Percentiles rank a stretch among this genome's conserved stretches.
Conservation (phyloP, 2,797 vertebrate species). For the Tapirus indicus region DNA sequence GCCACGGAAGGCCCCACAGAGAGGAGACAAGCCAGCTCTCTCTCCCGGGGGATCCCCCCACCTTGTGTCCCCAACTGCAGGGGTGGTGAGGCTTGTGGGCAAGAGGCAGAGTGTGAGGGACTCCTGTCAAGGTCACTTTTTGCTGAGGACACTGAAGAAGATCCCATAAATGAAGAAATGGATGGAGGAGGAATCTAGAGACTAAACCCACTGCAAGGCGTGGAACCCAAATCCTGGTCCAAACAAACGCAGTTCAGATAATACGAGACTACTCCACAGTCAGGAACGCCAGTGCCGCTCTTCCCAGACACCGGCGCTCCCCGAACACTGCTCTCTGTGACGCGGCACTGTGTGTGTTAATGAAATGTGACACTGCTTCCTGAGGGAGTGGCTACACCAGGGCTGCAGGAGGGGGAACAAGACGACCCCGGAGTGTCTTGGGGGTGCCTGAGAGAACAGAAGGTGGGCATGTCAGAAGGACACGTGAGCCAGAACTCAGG, state of each 20-base stretch:
- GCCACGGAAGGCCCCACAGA: background rate
- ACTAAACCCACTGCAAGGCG: accelerated
- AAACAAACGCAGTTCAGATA: background rate
- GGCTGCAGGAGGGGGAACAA: too few relatives aligned
- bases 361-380: too few relatives aligned
- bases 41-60: background rate
- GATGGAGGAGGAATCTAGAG: background rate
- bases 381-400: background rate
- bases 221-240: background rate
- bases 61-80: background rate
- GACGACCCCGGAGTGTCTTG: accelerated
- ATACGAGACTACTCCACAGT: accelerated
- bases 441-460: background rate
- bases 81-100: background rate
- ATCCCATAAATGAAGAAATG: accelerated
- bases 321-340: background rate
- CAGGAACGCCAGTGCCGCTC: too few relatives aligned
- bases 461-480: accelerated
- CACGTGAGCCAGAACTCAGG: too few relatives aligned
- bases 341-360: too few relatives aligned
- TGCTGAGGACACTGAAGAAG: background rate
- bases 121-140: background rate
- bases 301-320: too few relatives aligned
- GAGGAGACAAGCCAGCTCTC: background rate
- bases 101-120: too few relatives aligned